Evolutionary conservation across 1,140 invertebrate species (phyloP).

Genomic region (Drosophila ananassae): DNA sequence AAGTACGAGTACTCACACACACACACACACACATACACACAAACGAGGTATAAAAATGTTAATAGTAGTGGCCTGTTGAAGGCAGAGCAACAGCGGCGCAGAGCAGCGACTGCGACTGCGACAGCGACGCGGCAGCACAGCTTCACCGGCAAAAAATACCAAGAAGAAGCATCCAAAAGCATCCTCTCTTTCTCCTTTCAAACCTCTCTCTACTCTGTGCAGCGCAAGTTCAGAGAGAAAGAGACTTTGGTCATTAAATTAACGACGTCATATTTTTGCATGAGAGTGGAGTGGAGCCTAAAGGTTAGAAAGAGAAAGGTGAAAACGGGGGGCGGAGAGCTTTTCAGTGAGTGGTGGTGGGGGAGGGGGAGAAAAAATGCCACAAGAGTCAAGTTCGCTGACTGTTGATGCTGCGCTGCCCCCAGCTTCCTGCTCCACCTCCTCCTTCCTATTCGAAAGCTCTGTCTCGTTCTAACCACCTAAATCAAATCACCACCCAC

Average conservation of each 20-base stretch:
- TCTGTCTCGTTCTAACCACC: neutral
- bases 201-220: no score
- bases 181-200: conserved; percentile 1
- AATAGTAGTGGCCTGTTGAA: conserved; percentile 79
- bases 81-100: conserved; percentile 58
- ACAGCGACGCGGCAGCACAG: conserved; percentile 27
- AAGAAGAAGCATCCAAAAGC: conserved; percentile 24
- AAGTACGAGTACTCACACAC: conserved; percentile 9
- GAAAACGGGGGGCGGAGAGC: conserved; percentile 12
- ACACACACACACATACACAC: conserved; percentile 19
- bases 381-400: conserved; percentile 41
- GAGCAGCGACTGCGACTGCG: conserved; percentile 5
- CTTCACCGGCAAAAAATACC: conserved; percentile 53
- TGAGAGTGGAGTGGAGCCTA: neutral
- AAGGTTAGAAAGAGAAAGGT: neutral
- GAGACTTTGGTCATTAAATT: conserved; percentile 34
- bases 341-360: conserved; percentile 17
- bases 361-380: conserved; percentile 2
- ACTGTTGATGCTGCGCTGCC: conserved; percentile 39
- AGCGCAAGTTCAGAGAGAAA: conserved; percentile 41
- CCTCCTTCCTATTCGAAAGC: neutral
- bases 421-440: neutral
- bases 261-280: conserved; percentile 46
- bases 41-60: conserved; percentile 49
- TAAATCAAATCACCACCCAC: conserved; percentile 25